Base-by-base conservation (phyloP, 2,797 vertebrate genomes). In the Cygnus olor region DNA sequence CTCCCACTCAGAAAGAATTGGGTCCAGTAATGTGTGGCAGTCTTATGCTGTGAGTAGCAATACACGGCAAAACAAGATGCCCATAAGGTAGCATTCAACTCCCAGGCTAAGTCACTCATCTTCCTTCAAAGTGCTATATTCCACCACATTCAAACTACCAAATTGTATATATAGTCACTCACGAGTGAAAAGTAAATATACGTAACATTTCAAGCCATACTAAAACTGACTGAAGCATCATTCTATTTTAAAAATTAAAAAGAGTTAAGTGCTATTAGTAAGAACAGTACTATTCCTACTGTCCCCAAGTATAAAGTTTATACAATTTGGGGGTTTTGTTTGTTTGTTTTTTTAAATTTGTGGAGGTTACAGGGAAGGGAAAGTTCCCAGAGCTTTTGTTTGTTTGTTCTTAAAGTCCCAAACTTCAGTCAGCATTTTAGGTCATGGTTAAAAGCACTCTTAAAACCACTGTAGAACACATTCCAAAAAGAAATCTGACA, bases 331-430 rank as follows among this genome's bases (percentile, higher is more conserved):
- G 45, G 36, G 36, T 36, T 36, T 36, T 36, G 20, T 47, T 36
- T 36, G 20, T 47, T 47, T 47, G 20, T 36, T 21, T 47, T 47
- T 47, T 47, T 47, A 47, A 47, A 56, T 63, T 42, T n/a, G 17
- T 34, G 30, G 13, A 6, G 9, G 14, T 20, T 63, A 10, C 9
- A 3, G 1, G 18, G 2, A 44, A 1, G 24, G 8, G 1, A 51
- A 15, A 61, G 40, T 47, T 80, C 53, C 63, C 45, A 61, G 12
- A 15, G 27, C 34, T 89, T 58, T 28, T 32, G 25, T 36, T 65
- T 34, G 16, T 11, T 51, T 36, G 11, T 25, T 36, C 60, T 66
- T 38, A 9, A 25, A 74, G 10, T 49, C 18, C 9, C 22, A 68
- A 24, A 56, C 21, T 80, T 32, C 36, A 34, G 38, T 36, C 57